A percentile compares a stretch with the other conserved stretches of the same genome.
Evolutionary conservation across 2,888 invertebrate genomes (phyloP).

Genomic region (Allolobophora icterica): DNA sequence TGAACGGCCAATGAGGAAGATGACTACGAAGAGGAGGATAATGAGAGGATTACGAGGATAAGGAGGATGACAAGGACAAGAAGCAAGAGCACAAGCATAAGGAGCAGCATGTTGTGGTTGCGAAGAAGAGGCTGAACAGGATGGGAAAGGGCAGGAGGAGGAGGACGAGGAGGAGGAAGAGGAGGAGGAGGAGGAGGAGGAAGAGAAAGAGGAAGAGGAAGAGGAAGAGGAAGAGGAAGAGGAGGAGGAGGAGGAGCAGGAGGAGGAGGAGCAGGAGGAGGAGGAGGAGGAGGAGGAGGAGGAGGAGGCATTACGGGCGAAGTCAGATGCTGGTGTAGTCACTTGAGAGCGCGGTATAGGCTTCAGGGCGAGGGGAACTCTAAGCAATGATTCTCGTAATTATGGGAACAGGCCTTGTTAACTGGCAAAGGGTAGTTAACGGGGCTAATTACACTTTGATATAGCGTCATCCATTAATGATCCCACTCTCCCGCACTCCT

Average conservation of each 20-base stretch:
- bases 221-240: neutral
- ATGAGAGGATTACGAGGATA: too few relatives aligned
- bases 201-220: too few relatives aligned
- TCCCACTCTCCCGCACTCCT: neutral
- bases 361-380: neutral
- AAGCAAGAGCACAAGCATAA: too few relatives aligned
- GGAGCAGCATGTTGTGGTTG: too few relatives aligned
- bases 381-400: constrained; percentile 6
- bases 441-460: constrained; percentile 5
- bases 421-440: constrained; percentile 3
- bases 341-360: neutral
- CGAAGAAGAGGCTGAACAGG: too few relatives aligned
- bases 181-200: too few relatives aligned
- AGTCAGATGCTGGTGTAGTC: neutral
- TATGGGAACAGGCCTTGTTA: constrained; percentile 11
- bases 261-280: neutral
- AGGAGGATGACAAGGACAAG: too few relatives aligned
- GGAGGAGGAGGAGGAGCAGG: neutral
- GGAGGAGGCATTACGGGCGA: neutral
- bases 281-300: neutral
- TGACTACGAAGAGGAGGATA: too few relatives aligned
- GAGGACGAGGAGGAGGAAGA: too few relatives aligned
- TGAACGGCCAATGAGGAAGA: too few relatives aligned
- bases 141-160: too few relatives aligned
- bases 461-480: neutral